Conservation (phyloP, 2,888 invertebrate genomes). For the Leptura quadrifasciata region DNA sequence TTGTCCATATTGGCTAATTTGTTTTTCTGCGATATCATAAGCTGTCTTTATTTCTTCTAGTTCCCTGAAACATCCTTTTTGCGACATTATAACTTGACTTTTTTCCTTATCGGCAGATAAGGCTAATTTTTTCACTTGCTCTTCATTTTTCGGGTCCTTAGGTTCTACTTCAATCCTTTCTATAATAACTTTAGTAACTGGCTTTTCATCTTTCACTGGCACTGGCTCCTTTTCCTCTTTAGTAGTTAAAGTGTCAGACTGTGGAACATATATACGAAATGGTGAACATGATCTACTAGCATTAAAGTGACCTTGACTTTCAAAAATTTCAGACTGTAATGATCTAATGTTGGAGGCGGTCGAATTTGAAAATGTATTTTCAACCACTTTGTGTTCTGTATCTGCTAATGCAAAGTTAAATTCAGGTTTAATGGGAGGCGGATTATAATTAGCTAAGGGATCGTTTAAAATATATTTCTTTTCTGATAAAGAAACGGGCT, state of each 20-base stretch:
- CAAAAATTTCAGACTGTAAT: conserved; percentile 70
- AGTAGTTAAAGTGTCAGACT: conserved; percentile 36
- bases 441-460: conserved; percentile 45
- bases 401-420: conserved; percentile 67
- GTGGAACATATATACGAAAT: conserved; percentile 67
- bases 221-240: conserved; percentile 25
- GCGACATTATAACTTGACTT: conserved; percentile 62
- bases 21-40: conserved; percentile 60
- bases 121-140: conserved; percentile 63
- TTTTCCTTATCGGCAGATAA: conserved; percentile 64
- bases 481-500: conserved; percentile 61
- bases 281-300: conserved; percentile 68
- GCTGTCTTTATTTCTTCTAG: conserved; percentile 66
- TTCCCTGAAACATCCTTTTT: conserved; percentile 68
- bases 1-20: conserved; percentile 49
- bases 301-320: conserved; percentile 71
- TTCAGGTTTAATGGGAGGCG: conserved; percentile 63
- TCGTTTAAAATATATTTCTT: conserved; percentile 62
- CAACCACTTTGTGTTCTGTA: conserved; percentile 61
- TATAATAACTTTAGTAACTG: conserved; percentile 56
- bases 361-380: conserved; percentile 60
- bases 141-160: conserved; percentile 62
- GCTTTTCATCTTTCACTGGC: conserved; percentile 29
- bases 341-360: conserved; percentile 61
- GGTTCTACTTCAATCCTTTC: conserved; percentile 55